Evolutionary conservation across 2,113 vertebrate species (phyloP).

Genomic region (Tupaia chinensis): DNA sequence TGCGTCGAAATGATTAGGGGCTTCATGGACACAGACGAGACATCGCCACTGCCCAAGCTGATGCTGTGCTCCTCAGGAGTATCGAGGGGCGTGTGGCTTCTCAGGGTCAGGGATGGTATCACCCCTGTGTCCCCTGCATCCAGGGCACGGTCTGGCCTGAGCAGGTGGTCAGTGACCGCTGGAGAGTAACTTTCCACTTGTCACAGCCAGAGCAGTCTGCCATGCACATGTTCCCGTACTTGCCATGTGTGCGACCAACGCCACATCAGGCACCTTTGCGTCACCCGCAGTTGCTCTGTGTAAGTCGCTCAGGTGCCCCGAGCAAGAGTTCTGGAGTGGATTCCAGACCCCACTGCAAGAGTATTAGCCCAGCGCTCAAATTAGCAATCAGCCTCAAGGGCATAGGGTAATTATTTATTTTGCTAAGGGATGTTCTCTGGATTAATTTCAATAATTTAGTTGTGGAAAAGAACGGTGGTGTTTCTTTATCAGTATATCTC

Average conservation of each 20-base stretch:
- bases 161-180: background rate
- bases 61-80: background rate
- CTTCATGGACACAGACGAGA: background rate
- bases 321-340: background rate
- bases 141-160: background rate
- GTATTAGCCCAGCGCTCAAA: conserved; percentile 21
- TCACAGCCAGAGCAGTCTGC: background rate
- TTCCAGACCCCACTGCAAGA: background rate
- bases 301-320: background rate
- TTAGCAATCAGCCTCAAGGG: conserved; percentile 63
- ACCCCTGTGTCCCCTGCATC: too few relatives aligned
- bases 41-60: background rate
- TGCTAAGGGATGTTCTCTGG: conserved; percentile 68
- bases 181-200: background rate
- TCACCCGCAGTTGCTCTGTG: accelerated
- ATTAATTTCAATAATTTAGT: too few relatives aligned
- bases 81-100: background rate
- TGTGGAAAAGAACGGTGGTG: too few relatives aligned
- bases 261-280: accelerated
- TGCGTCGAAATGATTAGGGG: too few relatives aligned
- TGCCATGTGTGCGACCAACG: too few relatives aligned
- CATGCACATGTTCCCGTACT: too few relatives aligned
- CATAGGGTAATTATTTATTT: conserved; percentile 83
- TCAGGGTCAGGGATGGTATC: background rate
- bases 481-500: too few relatives aligned